phyloP scores from a whole-genome alignment of 2,888 invertebrate species.

The Carabus problematicus region DNA sequence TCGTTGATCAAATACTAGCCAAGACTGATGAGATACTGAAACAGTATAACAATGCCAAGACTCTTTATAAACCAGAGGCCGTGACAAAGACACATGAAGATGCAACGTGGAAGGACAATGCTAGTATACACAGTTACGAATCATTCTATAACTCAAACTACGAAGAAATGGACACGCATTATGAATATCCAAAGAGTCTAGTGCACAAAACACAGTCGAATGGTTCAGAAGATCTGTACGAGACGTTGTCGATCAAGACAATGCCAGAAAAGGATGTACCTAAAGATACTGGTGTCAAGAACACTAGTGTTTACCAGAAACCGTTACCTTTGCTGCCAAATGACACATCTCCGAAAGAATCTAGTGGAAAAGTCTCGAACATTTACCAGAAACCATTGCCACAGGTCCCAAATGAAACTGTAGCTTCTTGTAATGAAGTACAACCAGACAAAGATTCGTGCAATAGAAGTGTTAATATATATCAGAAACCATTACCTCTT shows the following conservation, averaged over 20 bases:
- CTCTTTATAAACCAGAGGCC: constrained; percentile 4
- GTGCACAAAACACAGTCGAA: neutral
- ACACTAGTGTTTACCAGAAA: neutral
- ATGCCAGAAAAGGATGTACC: too few relatives aligned
- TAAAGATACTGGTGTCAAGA: neutral
- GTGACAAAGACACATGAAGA: neutral
- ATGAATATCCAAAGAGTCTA: constrained; percentile 10
- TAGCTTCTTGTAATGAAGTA: neutral
- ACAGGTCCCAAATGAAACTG: too few relatives aligned
- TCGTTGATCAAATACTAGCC: constrained; percentile 44
- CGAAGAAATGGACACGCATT: neutral
- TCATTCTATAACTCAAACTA: constrained; percentile 10
- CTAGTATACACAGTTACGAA: constrained; percentile 57
- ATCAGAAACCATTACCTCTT: neutral
- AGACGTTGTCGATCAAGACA: constrained; percentile 17
- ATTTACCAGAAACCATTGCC: neutral
- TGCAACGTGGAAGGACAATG: constrained; percentile 60
- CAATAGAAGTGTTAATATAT: neutral
- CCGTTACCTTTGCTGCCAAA: neutral
- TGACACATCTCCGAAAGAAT: neutral
- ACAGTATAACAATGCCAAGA: constrained; percentile 43
- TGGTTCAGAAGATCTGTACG: constrained; percentile 25
- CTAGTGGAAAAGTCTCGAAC: neutral
- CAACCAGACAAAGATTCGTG: neutral
- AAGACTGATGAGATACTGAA: constrained; percentile 47